These are phyloP conservation scores for Panthera uncia DNA, from an alignment of 2,113 vertebrate genomes.

Conservation along the genomic window DNA sequence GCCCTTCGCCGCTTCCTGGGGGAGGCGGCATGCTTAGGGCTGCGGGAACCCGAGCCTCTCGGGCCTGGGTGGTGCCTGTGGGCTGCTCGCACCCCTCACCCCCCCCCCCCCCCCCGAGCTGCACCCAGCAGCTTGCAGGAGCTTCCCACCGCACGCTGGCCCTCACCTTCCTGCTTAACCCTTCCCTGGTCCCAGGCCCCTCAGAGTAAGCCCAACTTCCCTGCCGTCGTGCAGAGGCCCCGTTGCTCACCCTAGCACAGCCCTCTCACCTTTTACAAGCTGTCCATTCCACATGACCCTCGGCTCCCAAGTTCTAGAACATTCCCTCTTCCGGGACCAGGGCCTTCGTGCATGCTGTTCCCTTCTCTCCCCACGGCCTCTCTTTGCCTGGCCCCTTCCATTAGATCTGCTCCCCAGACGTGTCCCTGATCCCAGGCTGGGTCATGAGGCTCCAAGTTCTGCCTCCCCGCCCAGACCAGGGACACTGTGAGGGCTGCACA, in stretches of 20 bases:
- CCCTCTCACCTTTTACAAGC: not conserved
- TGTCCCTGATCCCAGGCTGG: not conserved
- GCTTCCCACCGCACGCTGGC: not conserved
- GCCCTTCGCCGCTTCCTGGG: constrained; percentile 61
- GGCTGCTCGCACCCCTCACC: rapidly evolving
- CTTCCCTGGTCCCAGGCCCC: no score
- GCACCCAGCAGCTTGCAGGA: rapidly evolving
- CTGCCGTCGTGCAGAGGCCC: not conserved
- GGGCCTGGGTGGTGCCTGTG: not conserved
- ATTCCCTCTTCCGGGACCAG: not conserved
- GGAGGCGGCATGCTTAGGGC: not conserved
- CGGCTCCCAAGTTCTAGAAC: not conserved
- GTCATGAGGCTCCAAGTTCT: not conserved
- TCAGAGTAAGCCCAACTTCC: not conserved
- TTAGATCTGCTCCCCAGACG: not conserved
- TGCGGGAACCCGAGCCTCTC: not conserved
- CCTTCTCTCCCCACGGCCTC: not conserved
- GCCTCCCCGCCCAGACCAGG: not conserved
- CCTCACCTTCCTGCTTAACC: not conserved
- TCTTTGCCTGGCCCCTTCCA: not conserved
- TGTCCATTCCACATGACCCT: not conserved
- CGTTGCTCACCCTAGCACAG: not conserved
- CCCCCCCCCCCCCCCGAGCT: rapidly evolving
- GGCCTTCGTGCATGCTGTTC: not conserved
- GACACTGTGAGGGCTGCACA: not conserved